Percentiles rank a stretch among this genome's conserved stretches.
Conservation (phyloP, 2,888 invertebrate species). For the Formica aserva region DNA sequence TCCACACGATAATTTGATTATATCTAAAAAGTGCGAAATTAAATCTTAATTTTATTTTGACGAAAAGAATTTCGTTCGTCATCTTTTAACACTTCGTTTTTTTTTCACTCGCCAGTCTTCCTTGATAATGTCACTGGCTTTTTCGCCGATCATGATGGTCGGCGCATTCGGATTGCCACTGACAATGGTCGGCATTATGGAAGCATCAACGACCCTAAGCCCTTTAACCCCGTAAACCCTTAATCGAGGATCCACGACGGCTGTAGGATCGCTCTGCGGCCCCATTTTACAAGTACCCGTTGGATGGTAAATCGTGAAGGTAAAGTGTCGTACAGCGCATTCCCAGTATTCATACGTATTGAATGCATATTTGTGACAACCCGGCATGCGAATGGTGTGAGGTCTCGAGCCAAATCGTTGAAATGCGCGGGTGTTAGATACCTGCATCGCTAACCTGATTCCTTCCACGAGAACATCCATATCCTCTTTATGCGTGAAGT, state of each 20-base stretch:
- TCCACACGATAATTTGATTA: neutral
- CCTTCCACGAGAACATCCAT: slow-evolving; percentile 93
- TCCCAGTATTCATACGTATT: slow-evolving; percentile 95
- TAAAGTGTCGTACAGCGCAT: slow-evolving; percentile 93
- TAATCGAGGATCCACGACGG: slow-evolving; percentile 93
- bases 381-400: slow-evolving; percentile 93
- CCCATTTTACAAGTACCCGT: slow-evolving; percentile 96
- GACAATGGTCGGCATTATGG: slow-evolving; percentile 95
- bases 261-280: slow-evolving; percentile 90
- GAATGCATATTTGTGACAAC: slow-evolving; percentile 91
- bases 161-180: slow-evolving; percentile 97
- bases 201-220: slow-evolving; percentile 93
- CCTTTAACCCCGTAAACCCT: slow-evolving; percentile 92
- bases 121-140: slow-evolving; percentile 95
- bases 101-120: slow-evolving; percentile 89
- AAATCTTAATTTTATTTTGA: neutral
- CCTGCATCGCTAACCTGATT: slow-evolving; percentile 93
- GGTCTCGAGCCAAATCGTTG: slow-evolving; percentile 93
- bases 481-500: slow-evolving; percentile 95
- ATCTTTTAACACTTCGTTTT: slow-evolving; percentile 59
- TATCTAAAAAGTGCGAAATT: neutral
- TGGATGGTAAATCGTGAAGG: slow-evolving; percentile 94
- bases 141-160: slow-evolving; percentile 96
- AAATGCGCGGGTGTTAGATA: slow-evolving; percentile 93
- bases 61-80: slow-evolving; percentile 12